Evolutionary conservation across 2,113 vertebrate species (phyloP), one percentile per base, ranked within the genome.

Genomic region (Callopanchax toddi): DNA sequence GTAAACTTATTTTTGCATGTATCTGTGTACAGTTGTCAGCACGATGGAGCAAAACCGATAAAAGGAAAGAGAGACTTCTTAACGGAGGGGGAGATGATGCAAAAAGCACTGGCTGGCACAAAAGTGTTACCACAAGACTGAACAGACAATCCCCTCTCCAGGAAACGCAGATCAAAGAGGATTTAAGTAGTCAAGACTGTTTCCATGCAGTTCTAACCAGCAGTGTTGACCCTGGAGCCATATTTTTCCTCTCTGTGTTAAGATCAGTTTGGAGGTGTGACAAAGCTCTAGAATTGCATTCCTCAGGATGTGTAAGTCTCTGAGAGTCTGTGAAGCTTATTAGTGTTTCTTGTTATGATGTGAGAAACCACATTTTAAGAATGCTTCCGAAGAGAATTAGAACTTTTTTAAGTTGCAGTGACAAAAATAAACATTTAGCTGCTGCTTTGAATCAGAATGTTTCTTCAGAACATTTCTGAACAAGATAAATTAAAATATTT

Each of bases 91-190:
- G 68, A 79, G 76, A 82, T 78, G 85, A 88, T 79, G 69, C 79
- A 76, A 71, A 82, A 54, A 78, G 81, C 65, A 43, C 71, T 67
- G 82, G 68, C 67, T 87, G 70, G 40, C 74, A 81, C 79, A 85
- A 82, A 85, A 91, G 81, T 81, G 83, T 77, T 84, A 85, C 64
- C 83, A 83, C 67, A 73, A 82, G 84, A 84, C 70, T 51, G 29
- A 76, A 78, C 82, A 76, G 77, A 89, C 89, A 90, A 90, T 90
- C 89, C 89, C 71, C 83, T 87, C 86, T 89, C 71, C 81, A 89
- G 83, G 88, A 90, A 88, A 86, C 36, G 26, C 69, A 87, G 82
- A 90, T 91, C 86, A 91, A 91, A 89, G 87, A 13, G 75, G 87
- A 90, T 89, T 91, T 88, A 90, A 89, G 86, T 67, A 86, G 89